Conservation (phyloP, 1,140 invertebrate species). For the Phymastichus coffea region DNA sequence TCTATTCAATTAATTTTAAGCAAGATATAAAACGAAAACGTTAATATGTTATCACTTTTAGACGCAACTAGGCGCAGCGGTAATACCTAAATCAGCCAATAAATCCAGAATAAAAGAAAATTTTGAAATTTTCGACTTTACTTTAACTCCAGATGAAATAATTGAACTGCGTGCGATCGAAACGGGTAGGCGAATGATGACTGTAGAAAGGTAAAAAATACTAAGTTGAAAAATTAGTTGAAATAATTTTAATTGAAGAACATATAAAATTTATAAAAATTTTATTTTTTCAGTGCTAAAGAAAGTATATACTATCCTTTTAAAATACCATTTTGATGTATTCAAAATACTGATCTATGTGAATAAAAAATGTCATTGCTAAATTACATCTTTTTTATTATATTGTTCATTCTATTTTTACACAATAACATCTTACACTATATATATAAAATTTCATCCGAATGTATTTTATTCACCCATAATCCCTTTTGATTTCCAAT, state of each 20-base stretch:
- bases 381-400: too few relatives aligned
- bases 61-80: slow-evolving; percentile 37
- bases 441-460: too few relatives aligned
- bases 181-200: slow-evolving; percentile 37
- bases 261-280: too few relatives aligned
- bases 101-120: slow-evolving; percentile 70
- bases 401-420: too few relatives aligned
- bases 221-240: too few relatives aligned
- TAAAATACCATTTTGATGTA: slow-evolving; percentile 33
- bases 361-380: too few relatives aligned
- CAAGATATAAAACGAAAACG: not conserved
- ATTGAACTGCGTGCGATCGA: slow-evolving; percentile 29
- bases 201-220: slow-evolving; percentile 9
- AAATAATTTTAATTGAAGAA: too few relatives aligned
- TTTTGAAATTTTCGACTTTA: slow-evolving; percentile 72
- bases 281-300: slow-evolving; percentile 33
- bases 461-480: too few relatives aligned
- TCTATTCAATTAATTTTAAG: not conserved
- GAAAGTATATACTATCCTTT: slow-evolving; percentile 44
- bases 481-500: too few relatives aligned
- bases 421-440: too few relatives aligned
- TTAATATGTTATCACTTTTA: slow-evolving; percentile 14
- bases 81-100: slow-evolving; percentile 77
- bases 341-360: too few relatives aligned
- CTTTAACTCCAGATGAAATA: slow-evolving; percentile 65